Evolutionary conservation across 1,140 invertebrate genomes (phyloP).

Genomic region (Drosophila navojoa): DNA sequence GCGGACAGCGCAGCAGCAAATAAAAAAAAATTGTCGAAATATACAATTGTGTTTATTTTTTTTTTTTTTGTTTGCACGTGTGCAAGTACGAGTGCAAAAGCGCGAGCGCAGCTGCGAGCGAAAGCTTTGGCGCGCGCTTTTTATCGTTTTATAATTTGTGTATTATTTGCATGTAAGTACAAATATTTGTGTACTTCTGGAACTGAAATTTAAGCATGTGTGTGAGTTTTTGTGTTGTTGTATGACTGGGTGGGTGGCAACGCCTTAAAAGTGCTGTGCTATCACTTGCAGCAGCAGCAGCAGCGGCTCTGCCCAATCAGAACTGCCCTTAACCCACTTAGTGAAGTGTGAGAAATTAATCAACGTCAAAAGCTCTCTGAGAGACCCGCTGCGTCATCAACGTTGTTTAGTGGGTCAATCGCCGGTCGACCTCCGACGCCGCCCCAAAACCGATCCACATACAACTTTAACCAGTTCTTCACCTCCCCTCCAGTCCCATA

Average conservation of each 20-base stretch:
- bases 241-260: constrained; percentile 21
- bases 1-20: constrained; percentile 20
- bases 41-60: constrained; percentile 54
- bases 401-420: constrained; percentile 47
- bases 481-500: too few relatives aligned
- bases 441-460: constrained; percentile 21
- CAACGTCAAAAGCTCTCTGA: constrained; percentile 5
- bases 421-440: constrained; percentile 28
- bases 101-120: constrained; percentile 20
- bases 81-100: constrained; percentile 63
- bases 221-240: background rate
- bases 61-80: constrained; percentile 61
- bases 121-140: constrained; percentile 33
- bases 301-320: constrained; percentile 25
- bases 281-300: background rate
- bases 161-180: constrained; percentile 47
- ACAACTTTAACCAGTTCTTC: background rate
- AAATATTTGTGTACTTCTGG: constrained; percentile 5
- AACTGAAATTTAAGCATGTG: constrained; percentile 1
- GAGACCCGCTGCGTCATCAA: background rate
- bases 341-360: constrained; percentile 36
- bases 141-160: constrained; percentile 29
- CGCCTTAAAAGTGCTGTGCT: constrained; percentile 8
- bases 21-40: constrained; percentile 16
- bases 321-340: constrained; percentile 51